Conservation (phyloP, 2,888 invertebrate genomes). For the Dasypolia templi region DNA sequence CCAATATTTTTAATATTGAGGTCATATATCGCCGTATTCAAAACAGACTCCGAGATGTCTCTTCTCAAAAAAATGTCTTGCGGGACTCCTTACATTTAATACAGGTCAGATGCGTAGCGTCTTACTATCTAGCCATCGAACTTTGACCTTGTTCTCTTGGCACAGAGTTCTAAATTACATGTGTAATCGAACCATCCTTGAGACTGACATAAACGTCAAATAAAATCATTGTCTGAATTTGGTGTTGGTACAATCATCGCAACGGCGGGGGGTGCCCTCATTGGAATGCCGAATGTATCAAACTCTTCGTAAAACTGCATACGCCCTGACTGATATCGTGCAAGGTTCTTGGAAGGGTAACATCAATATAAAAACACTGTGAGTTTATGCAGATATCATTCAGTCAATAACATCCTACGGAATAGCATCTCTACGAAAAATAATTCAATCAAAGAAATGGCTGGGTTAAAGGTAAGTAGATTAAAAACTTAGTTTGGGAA, state of each 20-base stretch:
- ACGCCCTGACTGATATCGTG: slow-evolving; percentile 72
- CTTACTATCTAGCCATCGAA: slow-evolving; percentile 40
- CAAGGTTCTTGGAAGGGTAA: slow-evolving; percentile 75
- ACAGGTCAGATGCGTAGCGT: slow-evolving; percentile 37
- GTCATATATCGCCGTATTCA: background rate
- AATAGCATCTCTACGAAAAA: slow-evolving; percentile 55
- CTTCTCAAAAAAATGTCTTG: slow-evolving; percentile 10
- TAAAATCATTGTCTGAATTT: slow-evolving; percentile 66
- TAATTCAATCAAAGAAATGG: slow-evolving; percentile 53
- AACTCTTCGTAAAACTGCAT: slow-evolving; percentile 67
- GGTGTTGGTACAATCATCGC: slow-evolving; percentile 70
- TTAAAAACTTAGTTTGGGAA: background rate
- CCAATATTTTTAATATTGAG: slow-evolving; percentile 15
- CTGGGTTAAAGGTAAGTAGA: slow-evolving; percentile 70
- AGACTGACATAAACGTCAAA: slow-evolving; percentile 60
- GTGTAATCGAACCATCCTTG: slow-evolving; percentile 56
- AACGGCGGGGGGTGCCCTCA: slow-evolving; percentile 76
- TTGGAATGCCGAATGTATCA: slow-evolving; percentile 70
- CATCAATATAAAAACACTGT: slow-evolving; percentile 78
- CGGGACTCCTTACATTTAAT: slow-evolving; percentile 37
- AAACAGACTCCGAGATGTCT: slow-evolving; percentile 17
- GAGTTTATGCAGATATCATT: slow-evolving; percentile 72
- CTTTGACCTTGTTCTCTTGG: slow-evolving; percentile 57
- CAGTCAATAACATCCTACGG: slow-evolving; percentile 65
- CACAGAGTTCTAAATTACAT: slow-evolving; percentile 52